Percentiles rank a stretch among this genome's conserved stretches.
Conservation (phyloP, 2,797 vertebrate species). For the Tragopan temminckii region DNA sequence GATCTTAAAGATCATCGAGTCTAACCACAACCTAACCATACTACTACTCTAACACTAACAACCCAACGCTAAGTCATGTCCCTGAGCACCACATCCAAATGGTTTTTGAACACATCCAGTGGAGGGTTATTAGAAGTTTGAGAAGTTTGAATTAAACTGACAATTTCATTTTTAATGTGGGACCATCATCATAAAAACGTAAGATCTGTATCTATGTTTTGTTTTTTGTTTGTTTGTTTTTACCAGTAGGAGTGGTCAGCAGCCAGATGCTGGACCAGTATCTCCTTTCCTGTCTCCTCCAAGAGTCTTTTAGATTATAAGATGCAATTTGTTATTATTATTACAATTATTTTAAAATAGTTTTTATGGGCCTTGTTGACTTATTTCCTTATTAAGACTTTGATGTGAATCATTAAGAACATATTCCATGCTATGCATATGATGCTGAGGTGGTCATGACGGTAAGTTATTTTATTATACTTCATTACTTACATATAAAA, state of each 20-base stretch:
- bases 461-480: background rate
- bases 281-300: background rate
- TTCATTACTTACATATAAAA: background rate
- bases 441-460: background rate
- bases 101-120: too few species aligned
- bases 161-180: too few species aligned
- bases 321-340: background rate
- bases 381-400: background rate
- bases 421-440: background rate
- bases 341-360: background rate
- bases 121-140: too few species aligned
- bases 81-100: too few species aligned
- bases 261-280: background rate
- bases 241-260: background rate
- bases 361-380: constrained; percentile 12
- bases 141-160: too few species aligned
- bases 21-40: too few species aligned
- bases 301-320: background rate
- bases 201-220: background rate
- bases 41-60: too few species aligned
- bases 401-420: background rate
- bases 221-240: background rate
- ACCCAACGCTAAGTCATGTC: too few species aligned
- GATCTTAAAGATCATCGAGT: too few species aligned
- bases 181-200: too few species aligned